Conservation (phyloP, 2,888 invertebrate genomes). For the Neria commutata region DNA sequence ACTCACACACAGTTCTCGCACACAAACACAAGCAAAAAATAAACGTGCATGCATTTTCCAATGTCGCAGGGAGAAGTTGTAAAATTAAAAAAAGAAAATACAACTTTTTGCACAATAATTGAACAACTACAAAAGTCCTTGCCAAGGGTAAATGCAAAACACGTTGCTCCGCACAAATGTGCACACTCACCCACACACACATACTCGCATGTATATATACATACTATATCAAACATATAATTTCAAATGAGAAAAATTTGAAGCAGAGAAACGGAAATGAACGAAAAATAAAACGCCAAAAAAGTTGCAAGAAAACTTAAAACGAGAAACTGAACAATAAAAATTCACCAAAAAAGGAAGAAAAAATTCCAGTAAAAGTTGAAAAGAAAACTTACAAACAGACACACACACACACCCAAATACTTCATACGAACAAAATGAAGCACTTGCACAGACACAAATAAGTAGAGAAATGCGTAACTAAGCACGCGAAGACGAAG, state of each 20-base stretch:
- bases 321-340: constrained; percentile 26
- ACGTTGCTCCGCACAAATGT: background rate
- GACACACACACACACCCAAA: constrained; percentile 2
- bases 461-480: constrained; percentile 23
- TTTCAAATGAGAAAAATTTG: background rate
- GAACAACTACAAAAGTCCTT: constrained; percentile 45
- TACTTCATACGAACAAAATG: background rate
- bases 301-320: constrained; percentile 29
- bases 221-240: too few species aligned
- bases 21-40: too few species aligned
- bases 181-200: background rate
- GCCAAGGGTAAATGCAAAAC: constrained; percentile 58
- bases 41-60: too few species aligned
- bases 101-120: constrained; percentile 9
- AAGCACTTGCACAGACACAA: background rate
- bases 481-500: constrained; percentile 22
- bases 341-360: constrained; percentile 13
- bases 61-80: too few species aligned
- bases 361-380: constrained; percentile 3
- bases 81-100: background rate
- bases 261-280: background rate
- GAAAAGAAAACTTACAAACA: background rate
- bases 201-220: too few species aligned
- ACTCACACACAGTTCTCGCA: too few species aligned
- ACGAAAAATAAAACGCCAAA: background rate